Evolutionary conservation across 1,140 invertebrate genomes (phyloP).

Genomic region (Campodea augens): DNA sequence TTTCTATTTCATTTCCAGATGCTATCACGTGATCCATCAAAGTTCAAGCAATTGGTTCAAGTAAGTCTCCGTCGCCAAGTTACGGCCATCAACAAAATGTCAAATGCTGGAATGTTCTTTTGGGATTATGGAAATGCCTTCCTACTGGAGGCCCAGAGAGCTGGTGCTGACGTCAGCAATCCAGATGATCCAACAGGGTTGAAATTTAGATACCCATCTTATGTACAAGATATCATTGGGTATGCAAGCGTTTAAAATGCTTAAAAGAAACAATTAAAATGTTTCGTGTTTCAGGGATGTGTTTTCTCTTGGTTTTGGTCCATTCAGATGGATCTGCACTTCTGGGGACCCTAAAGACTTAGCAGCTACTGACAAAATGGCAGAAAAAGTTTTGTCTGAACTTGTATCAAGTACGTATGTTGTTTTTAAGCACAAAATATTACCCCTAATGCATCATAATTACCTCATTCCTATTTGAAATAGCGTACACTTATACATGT

Average conservation of each 20-base stretch:
- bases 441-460: background rate
- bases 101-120: constrained; percentile 36
- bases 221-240: constrained; percentile 54
- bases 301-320: constrained; percentile 50
- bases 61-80: constrained; percentile 40
- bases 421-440: no score
- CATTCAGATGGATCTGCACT: constrained; percentile 49
- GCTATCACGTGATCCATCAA: constrained; percentile 30
- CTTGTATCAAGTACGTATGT: constrained; percentile 20
- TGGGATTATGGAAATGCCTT: constrained; percentile 56
- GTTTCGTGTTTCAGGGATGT: constrained; percentile 32
- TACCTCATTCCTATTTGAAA: background rate
- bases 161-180: constrained; percentile 30
- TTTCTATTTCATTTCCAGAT: constrained; percentile 16
- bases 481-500: background rate
- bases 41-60: constrained; percentile 35
- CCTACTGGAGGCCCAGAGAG: constrained; percentile 39
- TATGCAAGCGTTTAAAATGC: constrained; percentile 14
- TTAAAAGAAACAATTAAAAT: constrained; percentile 7
- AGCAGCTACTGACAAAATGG: constrained; percentile 36
- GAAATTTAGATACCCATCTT: constrained; percentile 42
- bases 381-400: constrained; percentile 29
- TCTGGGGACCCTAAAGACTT: constrained; percentile 34
- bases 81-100: constrained; percentile 36
- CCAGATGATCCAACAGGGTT: constrained; percentile 21